phyloP scores from a whole-genome alignment of 2,113 vertebrate species.

The Polypterus bichir region DNA sequence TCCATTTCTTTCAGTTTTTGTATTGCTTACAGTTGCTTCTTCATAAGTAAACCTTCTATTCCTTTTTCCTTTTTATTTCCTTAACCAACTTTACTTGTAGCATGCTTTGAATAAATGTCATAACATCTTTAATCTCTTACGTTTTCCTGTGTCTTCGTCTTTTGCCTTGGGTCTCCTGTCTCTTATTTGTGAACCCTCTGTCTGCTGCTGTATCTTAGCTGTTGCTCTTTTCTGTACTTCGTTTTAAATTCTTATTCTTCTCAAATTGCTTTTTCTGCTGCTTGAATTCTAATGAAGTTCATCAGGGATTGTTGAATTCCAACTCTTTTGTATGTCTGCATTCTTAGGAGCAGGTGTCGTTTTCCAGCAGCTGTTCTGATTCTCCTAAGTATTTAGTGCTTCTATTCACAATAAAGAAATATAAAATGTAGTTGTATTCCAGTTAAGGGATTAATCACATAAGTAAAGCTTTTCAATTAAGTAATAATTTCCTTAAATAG shows the following conservation, averaged over 20 bases:
- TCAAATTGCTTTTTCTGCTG: background rate
- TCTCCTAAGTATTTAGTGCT: too few relatives aligned
- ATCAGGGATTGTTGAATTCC: too few relatives aligned
- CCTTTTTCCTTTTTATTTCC: slow-evolving; percentile 42
- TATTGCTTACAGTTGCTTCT: slow-evolving; percentile 35
- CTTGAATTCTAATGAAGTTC: background rate
- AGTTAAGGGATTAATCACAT: too few relatives aligned
- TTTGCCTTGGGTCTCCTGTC: slow-evolving; percentile 34
- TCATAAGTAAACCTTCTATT: slow-evolving; percentile 29
- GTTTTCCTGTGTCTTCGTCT: slow-evolving; percentile 56
- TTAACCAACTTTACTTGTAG: slow-evolving; percentile 59
- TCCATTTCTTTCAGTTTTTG: slow-evolving; percentile 39
- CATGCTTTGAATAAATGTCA: slow-evolving; percentile 71
- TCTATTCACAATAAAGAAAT: too few relatives aligned
- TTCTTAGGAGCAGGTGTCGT: too few relatives aligned
- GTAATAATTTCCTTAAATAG: too few relatives aligned
- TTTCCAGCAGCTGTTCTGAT: too few relatives aligned
- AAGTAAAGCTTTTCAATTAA: too few relatives aligned
- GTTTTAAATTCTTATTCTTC: background rate
- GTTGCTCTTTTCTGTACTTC: background rate
- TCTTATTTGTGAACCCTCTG: slow-evolving; percentile 9
- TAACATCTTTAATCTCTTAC: slow-evolving; percentile 50
- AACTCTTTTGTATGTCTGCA: too few relatives aligned
- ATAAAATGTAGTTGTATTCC: too few relatives aligned
- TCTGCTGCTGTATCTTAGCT: background rate